Conservation (phyloP, 2,113 vertebrate species). For the Aegotheles bennettii region DNA sequence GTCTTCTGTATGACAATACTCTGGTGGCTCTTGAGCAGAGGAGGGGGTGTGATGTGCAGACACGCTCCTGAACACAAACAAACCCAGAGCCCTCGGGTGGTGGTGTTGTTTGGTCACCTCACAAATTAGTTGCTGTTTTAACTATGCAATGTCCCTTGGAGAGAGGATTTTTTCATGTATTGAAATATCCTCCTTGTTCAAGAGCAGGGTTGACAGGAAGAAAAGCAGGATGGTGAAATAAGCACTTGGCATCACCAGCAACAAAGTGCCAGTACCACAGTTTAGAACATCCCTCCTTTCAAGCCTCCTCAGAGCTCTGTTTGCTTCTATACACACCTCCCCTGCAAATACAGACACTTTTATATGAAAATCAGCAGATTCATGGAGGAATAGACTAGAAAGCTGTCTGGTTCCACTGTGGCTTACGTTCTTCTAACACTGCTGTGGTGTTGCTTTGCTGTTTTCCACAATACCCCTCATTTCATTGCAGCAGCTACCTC, state of each 20-base stretch:
- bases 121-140: not conserved
- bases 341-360: not conserved
- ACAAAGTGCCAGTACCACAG: fast-evolving
- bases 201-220: not conserved
- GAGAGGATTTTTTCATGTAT: not conserved
- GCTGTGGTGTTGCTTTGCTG: not conserved
- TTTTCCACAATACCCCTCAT: not conserved
- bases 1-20: not conserved
- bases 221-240: not conserved
- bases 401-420: not conserved
- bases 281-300: not conserved
- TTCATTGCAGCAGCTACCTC: not conserved
- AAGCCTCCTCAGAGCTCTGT: not conserved
- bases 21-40: not conserved
- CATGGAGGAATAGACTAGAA: not conserved
- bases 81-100: not conserved
- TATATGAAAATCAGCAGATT: not conserved
- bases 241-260: not conserved
- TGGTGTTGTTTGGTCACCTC: not conserved
- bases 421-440: fast-evolving
- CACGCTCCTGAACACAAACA: not conserved
- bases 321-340: not conserved
- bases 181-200: not conserved
- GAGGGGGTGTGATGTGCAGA: not conserved
- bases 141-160: not conserved